Base-by-base conservation (phyloP, 23 tunicate species). In the Halocynthia roretzi region DNA sequence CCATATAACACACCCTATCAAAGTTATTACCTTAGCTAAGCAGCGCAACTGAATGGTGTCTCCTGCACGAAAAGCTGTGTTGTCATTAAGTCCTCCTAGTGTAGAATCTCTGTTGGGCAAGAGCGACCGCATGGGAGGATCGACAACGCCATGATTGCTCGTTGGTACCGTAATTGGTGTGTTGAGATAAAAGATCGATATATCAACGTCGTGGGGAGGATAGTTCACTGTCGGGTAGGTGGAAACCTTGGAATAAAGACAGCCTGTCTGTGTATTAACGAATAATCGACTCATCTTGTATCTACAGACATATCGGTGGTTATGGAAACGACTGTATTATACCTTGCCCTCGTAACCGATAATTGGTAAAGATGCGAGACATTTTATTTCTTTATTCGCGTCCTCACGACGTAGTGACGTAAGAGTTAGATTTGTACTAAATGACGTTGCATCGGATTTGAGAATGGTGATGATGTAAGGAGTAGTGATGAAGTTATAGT, bases 31-130 rank as follows among this genome's bases (percentile, higher is more conserved):
- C 58, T 14, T 68, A 11, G 92, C 81, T 14, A 50, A 62, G 69
- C 92, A 86, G 57, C 61, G 51, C 60, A 86, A 50, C 62, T 69
- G 77, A 61, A 81, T 53, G 10, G 81, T 81, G 44, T 81, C 68
- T 66, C 85, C 85, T 6, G 71, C 82, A 48, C n/a, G 18, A 15
- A 56, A 62, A 5, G 77, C 11, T 31, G 44, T 31, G 4, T 31
- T 31, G 44, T 31, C 44, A 1, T 31, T 4, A 31, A 31, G 44
- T 31, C 44, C 44, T 0, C 4, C 44, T 31, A 31, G 44, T 31
- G 44, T 31, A 31, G 44, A 31, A 31, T 31, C 44, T 31, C 4
- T 31, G 44, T 31, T 31, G 44, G 44, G 44, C 44, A 4, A 31
- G 44, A 31, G 44, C 44, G 44, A 31, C 44, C 44, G 44, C 44